phyloP scores from a whole-genome alignment of 1,140 invertebrate species.

The Euwallacea similis region DNA sequence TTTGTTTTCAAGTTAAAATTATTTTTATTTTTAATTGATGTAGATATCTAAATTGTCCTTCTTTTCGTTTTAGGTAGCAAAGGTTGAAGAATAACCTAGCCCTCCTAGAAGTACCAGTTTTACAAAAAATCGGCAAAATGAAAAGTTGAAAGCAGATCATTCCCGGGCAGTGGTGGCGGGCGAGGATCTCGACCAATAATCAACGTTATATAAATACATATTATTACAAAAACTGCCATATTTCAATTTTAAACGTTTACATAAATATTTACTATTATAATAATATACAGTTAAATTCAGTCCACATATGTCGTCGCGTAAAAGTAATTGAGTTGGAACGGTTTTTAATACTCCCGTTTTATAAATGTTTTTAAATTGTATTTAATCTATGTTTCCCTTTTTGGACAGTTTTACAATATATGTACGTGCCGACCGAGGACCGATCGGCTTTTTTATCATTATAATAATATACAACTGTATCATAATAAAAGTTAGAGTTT shows the following conservation, averaged over 20 bases:
- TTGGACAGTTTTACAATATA: conserved; percentile 35
- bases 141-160: conserved; percentile 13
- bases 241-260: conserved; percentile 34
- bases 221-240: conserved; percentile 35
- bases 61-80: conserved; percentile 26
- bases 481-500: conserved; percentile 35
- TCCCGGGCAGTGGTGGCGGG: conserved; percentile 26
- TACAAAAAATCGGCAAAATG: conserved; percentile 3
- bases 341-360: conserved; percentile 35
- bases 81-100: conserved; percentile 26
- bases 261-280: conserved; percentile 21
- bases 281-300: conserved; percentile 13
- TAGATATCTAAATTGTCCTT: too few species aligned
- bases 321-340: conserved; percentile 15
- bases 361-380: conserved; percentile 38
- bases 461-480: conserved; percentile 34
- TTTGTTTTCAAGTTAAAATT: not conserved
- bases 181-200: conserved; percentile 28
- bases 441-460: conserved; percentile 22
- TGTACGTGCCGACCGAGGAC: conserved; percentile 24
- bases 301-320: conserved; percentile 18
- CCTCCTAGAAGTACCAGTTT: conserved; percentile 7
- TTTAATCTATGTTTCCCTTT: conserved; percentile 31
- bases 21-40: too few species aligned
- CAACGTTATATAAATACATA: conserved; percentile 7